Base-by-base conservation (phyloP, 2,888 invertebrate species). In the Hyles lineata region DNA sequence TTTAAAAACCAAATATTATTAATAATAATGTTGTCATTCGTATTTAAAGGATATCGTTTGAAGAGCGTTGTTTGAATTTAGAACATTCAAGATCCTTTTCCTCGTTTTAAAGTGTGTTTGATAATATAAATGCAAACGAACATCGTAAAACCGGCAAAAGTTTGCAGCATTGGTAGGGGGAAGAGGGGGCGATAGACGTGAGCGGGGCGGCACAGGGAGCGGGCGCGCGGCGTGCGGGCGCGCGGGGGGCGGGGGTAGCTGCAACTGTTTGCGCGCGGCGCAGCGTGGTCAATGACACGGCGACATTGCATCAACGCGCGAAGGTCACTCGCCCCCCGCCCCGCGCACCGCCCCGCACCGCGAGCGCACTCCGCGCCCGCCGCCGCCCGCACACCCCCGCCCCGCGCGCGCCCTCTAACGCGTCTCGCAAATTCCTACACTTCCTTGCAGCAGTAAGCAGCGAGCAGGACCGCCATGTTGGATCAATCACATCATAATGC, bases 261-360 rank as follows among this genome's bases (percentile, higher is more conserved):
- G 87, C 86, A 86, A 87, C 86, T 87, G 87, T 86, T 86, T 85
- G 87, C 84, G 85, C 81, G 87, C 81, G 82, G 85, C 80, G 85
- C 82, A 80, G 84, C 86, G 89, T 92, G 92, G 92, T 92, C 94
- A 93, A 93, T 93, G 94, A 94, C 94, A 93, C 92, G 89, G 90
- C 93, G 94, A 94, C 94, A 94, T 94, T 94, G 94, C 92, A 92
- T 91, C 92, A 90, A 91, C 90, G 92, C 92, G 92, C 92, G 92
- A 92, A 92, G 92, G 92, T 92, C 92, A 92, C 89, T 55, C 43
- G 32, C 15, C 43, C 82, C 85, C 78, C 81, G 79, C 78, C 82
- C 82, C 85, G 82, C 85, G 76, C 80, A 72, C 77, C 61, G 77
- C 78, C 77, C 82, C 80, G 71, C 81, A 76, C 80, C 80, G 73